Conservation (phyloP, 1,140 invertebrate species). For the Aphis gossypii region DNA sequence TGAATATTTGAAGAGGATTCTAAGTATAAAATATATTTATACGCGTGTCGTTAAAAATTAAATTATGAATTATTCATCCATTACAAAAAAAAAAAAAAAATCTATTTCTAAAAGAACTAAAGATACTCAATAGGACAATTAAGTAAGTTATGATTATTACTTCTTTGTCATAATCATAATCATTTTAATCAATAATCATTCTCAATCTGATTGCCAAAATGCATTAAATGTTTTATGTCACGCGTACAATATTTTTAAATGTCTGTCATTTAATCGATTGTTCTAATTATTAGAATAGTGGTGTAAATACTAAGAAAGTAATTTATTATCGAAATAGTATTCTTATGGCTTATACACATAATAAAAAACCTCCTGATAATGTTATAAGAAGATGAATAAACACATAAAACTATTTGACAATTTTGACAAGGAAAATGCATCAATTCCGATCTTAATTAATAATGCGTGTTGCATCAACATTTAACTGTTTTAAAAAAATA, state of each 20-base stretch:
- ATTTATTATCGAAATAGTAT: not conserved
- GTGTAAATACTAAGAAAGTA: not conserved
- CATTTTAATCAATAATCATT: not conserved
- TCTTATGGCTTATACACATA: not conserved
- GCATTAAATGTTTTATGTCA: not conserved
- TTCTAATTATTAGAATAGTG: not conserved
- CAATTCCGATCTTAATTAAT: not conserved
- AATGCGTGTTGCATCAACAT: not conserved
- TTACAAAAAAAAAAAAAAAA: not conserved
- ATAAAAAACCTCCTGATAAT: not conserved
- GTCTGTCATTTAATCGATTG: not conserved
- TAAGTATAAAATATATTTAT: not conserved
- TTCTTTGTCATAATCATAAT: not conserved
- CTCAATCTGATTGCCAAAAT: not conserved
- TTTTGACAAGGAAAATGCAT: not conserved
- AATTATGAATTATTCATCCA: not conserved
- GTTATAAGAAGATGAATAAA: not conserved
- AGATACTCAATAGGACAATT: not conserved
- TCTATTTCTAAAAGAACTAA: not conserved
- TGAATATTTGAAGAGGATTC: conserved; percentile 22
- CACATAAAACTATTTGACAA: not conserved
- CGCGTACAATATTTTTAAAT: not conserved
- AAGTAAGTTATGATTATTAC: not conserved
- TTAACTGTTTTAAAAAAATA: not conserved
- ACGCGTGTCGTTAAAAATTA: not conserved